A percentile compares a stretch with the other conserved stretches of the same genome.
Evolutionary conservation across 2,113 vertebrate species (phyloP).

Genomic region (Melanostigma gelatinosum): DNA sequence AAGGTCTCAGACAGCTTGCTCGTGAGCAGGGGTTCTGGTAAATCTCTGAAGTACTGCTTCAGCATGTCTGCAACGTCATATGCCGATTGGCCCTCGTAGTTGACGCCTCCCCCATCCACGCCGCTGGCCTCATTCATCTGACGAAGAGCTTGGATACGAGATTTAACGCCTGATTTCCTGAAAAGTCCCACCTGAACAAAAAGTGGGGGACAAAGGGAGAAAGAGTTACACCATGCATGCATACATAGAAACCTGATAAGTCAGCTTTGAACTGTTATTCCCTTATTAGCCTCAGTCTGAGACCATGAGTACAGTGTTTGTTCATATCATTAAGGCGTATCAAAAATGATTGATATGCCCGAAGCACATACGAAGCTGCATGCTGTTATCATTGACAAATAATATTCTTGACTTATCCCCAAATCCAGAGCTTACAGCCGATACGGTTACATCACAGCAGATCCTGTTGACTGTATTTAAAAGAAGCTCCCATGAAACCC

Average conservation of each 20-base stretch:
- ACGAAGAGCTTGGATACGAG: constrained; percentile 94
- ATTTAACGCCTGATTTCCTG: constrained; percentile 97
- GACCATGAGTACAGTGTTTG: not conserved
- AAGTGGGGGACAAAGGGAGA: constrained; percentile 17
- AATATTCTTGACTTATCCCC: constrained; percentile 37
- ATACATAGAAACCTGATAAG: not conserved
- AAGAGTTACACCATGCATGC: constrained; percentile 19
- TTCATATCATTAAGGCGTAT: constrained; percentile 9
- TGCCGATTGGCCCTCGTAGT: constrained; percentile 94
- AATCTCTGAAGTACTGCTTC: constrained; percentile 97
- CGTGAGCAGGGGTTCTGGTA: constrained; percentile 95
- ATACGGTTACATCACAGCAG: constrained; percentile 59
- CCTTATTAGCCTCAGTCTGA: not conserved
- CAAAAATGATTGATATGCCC: constrained; percentile 19
- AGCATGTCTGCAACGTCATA: constrained; percentile 99
- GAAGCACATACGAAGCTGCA: not conserved
- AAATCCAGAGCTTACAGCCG: constrained; percentile 53
- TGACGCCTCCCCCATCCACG: constrained; percentile 87
- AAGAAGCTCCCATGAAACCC: constrained; percentile 21
- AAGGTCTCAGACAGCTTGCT: constrained; percentile 97
- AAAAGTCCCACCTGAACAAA: constrained; percentile 92
- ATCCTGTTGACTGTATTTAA: constrained; percentile 50
- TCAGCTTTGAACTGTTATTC: constrained; percentile 29
- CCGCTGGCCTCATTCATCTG: constrained; percentile 93
- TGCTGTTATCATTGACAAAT: constrained; percentile 25